Evolutionary conservation across 2,113 vertebrate species (phyloP).

Genomic region (Brienomyrus longianalis): DNA sequence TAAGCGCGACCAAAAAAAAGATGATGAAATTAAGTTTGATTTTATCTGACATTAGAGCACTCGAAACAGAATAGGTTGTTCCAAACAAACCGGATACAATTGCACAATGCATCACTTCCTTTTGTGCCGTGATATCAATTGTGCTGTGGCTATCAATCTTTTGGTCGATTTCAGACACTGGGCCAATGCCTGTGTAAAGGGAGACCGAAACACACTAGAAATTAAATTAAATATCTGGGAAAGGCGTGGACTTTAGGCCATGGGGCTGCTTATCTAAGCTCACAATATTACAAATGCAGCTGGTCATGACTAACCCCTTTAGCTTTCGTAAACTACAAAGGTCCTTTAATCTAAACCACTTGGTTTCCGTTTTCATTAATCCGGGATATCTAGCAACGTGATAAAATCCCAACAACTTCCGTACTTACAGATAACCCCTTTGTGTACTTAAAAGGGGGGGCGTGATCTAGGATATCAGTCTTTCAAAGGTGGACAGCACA

Average conservation of each 20-base stretch:
- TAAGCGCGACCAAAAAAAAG: background rate
- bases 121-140: background rate
- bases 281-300: constrained; percentile 23
- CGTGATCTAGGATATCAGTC: constrained; percentile 58
- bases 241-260: background rate
- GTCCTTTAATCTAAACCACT: constrained; percentile 40
- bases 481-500: constrained; percentile 53
- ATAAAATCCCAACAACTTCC: constrained; percentile 63
- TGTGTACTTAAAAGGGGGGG: constrained; percentile 53
- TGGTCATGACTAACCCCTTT: constrained; percentile 24
- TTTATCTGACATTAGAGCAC: background rate
- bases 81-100: background rate
- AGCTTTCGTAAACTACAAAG: constrained; percentile 39
- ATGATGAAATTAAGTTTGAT: background rate
- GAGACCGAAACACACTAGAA: constrained; percentile 7
- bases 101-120: background rate
- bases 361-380: constrained; percentile 54
- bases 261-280: constrained; percentile 20
- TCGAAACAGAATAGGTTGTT: background rate
- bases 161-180: background rate
- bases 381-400: constrained; percentile 46
- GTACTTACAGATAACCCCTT: constrained; percentile 52
- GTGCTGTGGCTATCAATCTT: background rate
- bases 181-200: background rate
- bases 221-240: constrained; percentile 15